Evolutionary conservation across 2,888 invertebrate species (phyloP), one percentile per base, ranked within the genome.

Genomic region (Choristoneura rosaceana): DNA sequence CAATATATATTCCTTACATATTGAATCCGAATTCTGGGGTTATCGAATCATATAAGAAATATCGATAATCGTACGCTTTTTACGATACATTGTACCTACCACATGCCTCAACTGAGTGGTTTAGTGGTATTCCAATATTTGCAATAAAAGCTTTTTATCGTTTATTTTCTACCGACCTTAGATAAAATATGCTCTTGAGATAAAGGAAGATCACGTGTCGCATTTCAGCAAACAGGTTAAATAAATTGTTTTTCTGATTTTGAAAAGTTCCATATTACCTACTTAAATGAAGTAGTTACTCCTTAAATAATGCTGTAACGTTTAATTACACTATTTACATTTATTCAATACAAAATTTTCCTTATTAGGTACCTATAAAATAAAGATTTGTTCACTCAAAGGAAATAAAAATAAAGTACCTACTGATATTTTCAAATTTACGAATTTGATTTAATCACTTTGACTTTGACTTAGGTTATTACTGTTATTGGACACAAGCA

Each of bases 21-120:
- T 65, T 65, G 64, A 65, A 65, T 70, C 59, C 2, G 55, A 47
- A 65, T 50, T 64, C 25, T 9, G 17, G 43, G 64, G 64, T 65
- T 65, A 63, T 64, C 58, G 45, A 34, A 38, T 65, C 52, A 55
- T 41, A 66, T 9, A n/a, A 38, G 59, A 50, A 59, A 70, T 60
- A 61, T 43, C 59, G 41, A 70, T 70, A 64, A 59, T 59, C 58
- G 25, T 50, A 70, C 50, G 15, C 33, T 55, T 60, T 60, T 66
- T 60, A 50, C 61, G 52, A 60, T 52, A 66, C 60, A 52, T 61
- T 66, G 71, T 52, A 61, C 43, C 25, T 25, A 25, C 25, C 25
- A n/a, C 55, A 47, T 34, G 38, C 63, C 64, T 38, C 55, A 38
- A 38, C 47, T 34, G 63, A 70, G 47, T 70, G 43, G 43, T 62